Evolutionary conservation across 2,113 vertebrate genomes (phyloP).

Genomic region (Hemicordylus capensis): DNA sequence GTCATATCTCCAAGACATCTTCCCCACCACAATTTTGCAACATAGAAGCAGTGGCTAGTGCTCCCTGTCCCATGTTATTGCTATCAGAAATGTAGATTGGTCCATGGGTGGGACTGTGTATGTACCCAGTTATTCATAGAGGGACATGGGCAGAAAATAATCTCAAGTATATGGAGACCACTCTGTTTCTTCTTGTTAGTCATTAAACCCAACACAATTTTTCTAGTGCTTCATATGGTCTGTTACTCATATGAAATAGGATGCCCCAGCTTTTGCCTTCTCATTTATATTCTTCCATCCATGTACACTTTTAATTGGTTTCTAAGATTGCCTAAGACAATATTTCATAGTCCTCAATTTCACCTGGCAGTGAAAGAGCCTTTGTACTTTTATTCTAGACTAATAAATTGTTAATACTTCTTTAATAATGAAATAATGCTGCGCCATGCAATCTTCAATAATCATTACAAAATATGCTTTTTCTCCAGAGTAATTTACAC

Average conservation of each 20-base stretch:
- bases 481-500: conserved; percentile 54
- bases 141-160: too few relatives aligned
- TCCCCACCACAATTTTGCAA: too few relatives aligned
- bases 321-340: conserved; percentile 47
- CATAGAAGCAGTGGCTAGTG: not conserved
- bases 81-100: not conserved
- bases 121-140: not conserved
- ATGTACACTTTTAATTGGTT: conserved; percentile 47
- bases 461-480: conserved; percentile 60
- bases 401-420: conserved; percentile 70
- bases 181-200: not conserved
- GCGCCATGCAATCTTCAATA: conserved; percentile 48
- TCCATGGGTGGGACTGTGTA: not conserved
- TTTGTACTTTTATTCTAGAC: conserved; percentile 54
- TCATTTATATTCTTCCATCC: conserved; percentile 40
- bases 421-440: conserved; percentile 66
- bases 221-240: not conserved
- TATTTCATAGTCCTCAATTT: conserved; percentile 52
- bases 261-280: not conserved
- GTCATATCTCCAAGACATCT: too few relatives aligned
- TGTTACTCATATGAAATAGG: conserved; percentile 34
- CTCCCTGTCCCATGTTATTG: not conserved
- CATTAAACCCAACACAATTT: not conserved
- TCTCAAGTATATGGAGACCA: not conserved
- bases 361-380: conserved; percentile 26